Evolutionary conservation across 1,140 invertebrate species (phyloP).

Genomic region (Linepithema humile): DNA sequence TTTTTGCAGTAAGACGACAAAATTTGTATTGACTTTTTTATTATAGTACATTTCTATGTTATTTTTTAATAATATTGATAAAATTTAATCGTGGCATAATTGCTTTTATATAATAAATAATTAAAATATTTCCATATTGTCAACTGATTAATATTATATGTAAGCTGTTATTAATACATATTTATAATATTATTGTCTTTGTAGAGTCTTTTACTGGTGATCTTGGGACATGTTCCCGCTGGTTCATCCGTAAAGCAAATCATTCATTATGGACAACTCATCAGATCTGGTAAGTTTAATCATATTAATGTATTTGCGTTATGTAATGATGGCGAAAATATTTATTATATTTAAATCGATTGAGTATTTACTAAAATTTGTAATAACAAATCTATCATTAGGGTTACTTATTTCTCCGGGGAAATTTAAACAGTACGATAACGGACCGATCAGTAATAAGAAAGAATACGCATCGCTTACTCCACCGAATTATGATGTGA

Average conservation of each 20-base stretch:
- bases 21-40: too few relatives aligned
- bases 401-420: constrained; percentile 66
- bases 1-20: too few relatives aligned
- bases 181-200: constrained; percentile 57
- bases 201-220: constrained; percentile 89
- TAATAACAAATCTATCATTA: constrained; percentile 1
- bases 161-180: neutral
- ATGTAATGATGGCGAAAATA: neutral
- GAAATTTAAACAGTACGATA: constrained; percentile 88
- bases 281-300: constrained; percentile 82
- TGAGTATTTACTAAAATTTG: neutral
- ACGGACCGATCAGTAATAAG: constrained; percentile 85
- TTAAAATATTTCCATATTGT: too few relatives aligned
- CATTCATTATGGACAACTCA: constrained; percentile 90
- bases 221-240: constrained; percentile 92
- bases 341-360: neutral
- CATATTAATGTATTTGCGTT: neutral
- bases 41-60: too few relatives aligned
- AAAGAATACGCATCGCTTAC: constrained; percentile 77
- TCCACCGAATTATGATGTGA: constrained; percentile 87
- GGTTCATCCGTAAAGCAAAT: constrained; percentile 92
- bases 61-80: too few relatives aligned
- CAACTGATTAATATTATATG: too few relatives aligned
- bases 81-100: too few relatives aligned
- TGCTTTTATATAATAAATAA: too few relatives aligned